Conservation (phyloP, 2,888 invertebrate species). For the Steinernema carpocapsae region DNA sequence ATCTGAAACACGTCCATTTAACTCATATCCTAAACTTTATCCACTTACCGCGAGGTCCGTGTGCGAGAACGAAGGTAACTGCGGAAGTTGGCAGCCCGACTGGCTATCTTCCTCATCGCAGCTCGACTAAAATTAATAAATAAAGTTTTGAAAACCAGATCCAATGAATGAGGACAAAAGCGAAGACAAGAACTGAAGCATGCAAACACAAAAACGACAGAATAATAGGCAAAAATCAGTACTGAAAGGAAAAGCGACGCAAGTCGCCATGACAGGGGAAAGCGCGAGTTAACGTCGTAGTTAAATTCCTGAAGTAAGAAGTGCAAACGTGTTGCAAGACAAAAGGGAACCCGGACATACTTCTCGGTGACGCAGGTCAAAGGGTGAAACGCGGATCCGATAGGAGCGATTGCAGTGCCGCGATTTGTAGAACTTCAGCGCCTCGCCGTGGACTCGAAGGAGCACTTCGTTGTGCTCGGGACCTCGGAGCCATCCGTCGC, state of each 20-base stretch:
- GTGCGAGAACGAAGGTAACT: constrained; percentile 47
- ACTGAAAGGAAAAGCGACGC: constrained; percentile 29
- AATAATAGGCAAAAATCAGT: background rate
- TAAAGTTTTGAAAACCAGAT: background rate
- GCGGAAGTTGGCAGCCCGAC: constrained; percentile 41
- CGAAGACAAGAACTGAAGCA: background rate
- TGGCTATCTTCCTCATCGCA: constrained; percentile 50
- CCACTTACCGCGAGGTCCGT: constrained; percentile 53
- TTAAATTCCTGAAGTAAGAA: constrained; percentile 16
- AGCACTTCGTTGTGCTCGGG: constrained; percentile 57
- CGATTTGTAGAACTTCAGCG: constrained; percentile 63
- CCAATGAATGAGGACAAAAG: background rate
- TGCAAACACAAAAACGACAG: too few species aligned
- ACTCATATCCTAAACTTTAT: background rate
- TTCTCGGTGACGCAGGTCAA: constrained; percentile 59
- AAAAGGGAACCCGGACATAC: constrained; percentile 42
- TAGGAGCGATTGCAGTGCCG: constrained; percentile 51
- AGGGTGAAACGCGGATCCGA: constrained; percentile 58
- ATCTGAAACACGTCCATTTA: constrained; percentile 24
- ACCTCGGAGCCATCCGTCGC: constrained; percentile 63
- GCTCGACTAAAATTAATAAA: constrained; percentile 37
- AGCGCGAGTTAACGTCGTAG: constrained; percentile 24
- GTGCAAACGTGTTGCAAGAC: background rate
- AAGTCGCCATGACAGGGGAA: constrained; percentile 4
- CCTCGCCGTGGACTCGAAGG: constrained; percentile 62